These are phyloP conservation scores for Himalopsyche phryganea DNA, from an alignment of 1,140 invertebrate genomes.

Conservation along the genomic window DNA sequence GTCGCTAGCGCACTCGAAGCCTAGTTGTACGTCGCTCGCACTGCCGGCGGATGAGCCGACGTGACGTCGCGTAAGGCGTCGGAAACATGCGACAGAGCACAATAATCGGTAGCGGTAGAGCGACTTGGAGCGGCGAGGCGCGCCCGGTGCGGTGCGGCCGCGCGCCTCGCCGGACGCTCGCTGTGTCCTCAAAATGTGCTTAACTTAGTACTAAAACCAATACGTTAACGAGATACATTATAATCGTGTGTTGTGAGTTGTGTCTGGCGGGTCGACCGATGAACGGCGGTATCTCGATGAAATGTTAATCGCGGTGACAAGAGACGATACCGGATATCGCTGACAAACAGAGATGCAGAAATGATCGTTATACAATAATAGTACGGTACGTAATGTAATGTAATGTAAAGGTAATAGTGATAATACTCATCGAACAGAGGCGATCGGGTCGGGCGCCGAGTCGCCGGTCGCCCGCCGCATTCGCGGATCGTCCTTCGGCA, in stretches of 20 bases:
- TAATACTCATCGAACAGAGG: slow-evolving; percentile 21
- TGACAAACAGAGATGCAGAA: slow-evolving; percentile 23
- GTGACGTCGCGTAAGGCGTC: background rate
- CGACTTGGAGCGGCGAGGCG: background rate
- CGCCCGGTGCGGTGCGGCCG: background rate
- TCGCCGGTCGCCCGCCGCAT: slow-evolving; percentile 1
- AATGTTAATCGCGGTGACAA: slow-evolving; percentile 7
- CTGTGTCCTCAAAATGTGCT: slow-evolving; percentile 2
- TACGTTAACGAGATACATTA: slow-evolving; percentile 25
- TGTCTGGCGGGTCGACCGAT: slow-evolving; percentile 17
- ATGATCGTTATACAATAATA: slow-evolving; percentile 27
- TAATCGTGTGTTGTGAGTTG: slow-evolving; percentile 26
- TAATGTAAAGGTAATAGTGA: slow-evolving; percentile 5
- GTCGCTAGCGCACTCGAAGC: too few relatives aligned
- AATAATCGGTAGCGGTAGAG: background rate
- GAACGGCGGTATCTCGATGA: background rate
- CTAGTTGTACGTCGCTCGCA: too few relatives aligned
- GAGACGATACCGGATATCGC: slow-evolving; percentile 23
- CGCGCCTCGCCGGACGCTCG: background rate
- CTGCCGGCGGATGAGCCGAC: background rate
- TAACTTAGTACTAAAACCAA: slow-evolving; percentile 28
- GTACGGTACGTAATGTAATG: slow-evolving; percentile 25
- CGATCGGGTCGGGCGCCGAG: slow-evolving; percentile 4
- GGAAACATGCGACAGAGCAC: slow-evolving; percentile 3
- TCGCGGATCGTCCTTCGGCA: slow-evolving; percentile 9